Evolutionary conservation across 2,113 vertebrate genomes (phyloP).

Genomic region (Apodemus sylvaticus): DNA sequence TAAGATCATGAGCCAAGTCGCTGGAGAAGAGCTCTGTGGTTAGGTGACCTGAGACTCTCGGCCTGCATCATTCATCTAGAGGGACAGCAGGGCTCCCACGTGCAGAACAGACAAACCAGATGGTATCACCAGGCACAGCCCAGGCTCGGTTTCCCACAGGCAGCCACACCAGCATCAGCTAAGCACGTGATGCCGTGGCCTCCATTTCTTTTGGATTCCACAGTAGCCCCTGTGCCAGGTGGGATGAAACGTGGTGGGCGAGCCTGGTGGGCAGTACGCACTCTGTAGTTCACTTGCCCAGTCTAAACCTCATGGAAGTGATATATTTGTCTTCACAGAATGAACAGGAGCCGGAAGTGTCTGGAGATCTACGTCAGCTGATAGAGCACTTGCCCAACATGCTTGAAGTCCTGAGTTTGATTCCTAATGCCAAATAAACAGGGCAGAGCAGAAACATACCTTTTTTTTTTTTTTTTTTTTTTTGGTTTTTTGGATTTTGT

Average conservation of each 20-base stretch:
- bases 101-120: not conserved
- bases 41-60: not conserved
- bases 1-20: not conserved
- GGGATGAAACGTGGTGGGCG: fast-evolving
- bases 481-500: too few relatives aligned
- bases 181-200: fast-evolving
- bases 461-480: too few relatives aligned
- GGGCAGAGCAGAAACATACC: not conserved
- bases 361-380: not conserved
- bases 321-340: not conserved
- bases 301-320: not conserved
- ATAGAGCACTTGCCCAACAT: not conserved
- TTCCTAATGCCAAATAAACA: not conserved
- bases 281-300: fast-evolving
- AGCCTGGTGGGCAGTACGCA: fast-evolving
- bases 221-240: fast-evolving
- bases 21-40: not conserved
- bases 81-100: not conserved
- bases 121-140: fast-evolving
- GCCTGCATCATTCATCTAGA: not conserved
- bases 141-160: not conserved
- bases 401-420: not conserved
- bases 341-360: not conserved
- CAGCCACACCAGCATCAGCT: not conserved
- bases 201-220: not conserved